Base-by-base conservation (phyloP, 1,140 invertebrate genomes). In the Zaprionus vittiger region DNA sequence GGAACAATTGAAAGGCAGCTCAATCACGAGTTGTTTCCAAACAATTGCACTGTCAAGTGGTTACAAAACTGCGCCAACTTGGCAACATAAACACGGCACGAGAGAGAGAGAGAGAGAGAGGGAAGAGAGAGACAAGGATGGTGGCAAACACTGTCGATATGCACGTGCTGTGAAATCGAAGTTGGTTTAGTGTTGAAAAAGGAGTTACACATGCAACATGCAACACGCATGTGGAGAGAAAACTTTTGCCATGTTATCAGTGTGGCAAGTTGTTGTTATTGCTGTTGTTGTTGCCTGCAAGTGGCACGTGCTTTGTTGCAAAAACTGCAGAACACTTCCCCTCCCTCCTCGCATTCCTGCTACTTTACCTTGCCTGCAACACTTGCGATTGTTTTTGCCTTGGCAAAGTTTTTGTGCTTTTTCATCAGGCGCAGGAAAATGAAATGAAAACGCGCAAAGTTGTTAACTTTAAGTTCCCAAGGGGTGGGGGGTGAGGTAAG, bases 11-110 rank as follows among this genome's bases (percentile, higher is more conserved):
- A 68, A 76, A 82, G 73, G 83, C 72, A 75, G 49, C 73, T 77
- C 84, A 87, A 87, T 87, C 84, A 87, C 78, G 73, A 84, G 73
- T 68, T 91, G 86, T 91, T 91, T 91, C 87, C 86, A 91, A 91
- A 91, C 86, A 91, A 91, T 91, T 91, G 89, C 87, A 86, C 83
- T 72, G 82, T 81, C 89, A 91, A 91, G 87, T 91, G 87, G 86
- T 87, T 91, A 83, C 87, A 83, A 83, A 82, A 78, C 63, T 55
- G 70, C 72, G 61, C 34, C 72, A 63, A 79, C 52, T 77, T 78
- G 65, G 54, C 62, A 74, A 78, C 74, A 80, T 65, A 67, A 77
- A 73, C 75, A 73, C 52, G 28, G 34, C 70, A 67, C 15, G 14
- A 15, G 26, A 24, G 28, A 44, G 2, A 44, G 2, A 17, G 17